Evolutionary conservation across 53 echinoderm and acorn worm species (phyloP), one percentile per base, ranked within the genome.

Genomic region (Paracentrotus lividus): DNA sequence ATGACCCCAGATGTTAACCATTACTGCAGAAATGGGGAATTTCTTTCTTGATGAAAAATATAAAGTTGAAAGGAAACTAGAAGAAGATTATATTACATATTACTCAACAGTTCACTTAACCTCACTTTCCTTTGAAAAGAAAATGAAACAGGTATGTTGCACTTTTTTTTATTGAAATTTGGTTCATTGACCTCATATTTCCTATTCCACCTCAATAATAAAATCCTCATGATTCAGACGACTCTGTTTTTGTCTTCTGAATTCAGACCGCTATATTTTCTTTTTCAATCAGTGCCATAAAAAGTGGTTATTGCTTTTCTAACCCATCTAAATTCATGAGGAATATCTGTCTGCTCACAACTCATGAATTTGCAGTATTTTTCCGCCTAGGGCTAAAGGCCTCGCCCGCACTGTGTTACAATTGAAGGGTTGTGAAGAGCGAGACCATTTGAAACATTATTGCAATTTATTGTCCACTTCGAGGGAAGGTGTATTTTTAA

Each of bases 231-330:
- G 67, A 67, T 67, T 33, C 67, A 32, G 24, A 5, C 24, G 32
- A 72, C 40, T 72, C 33, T 38, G 27, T 15, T 72, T 72, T 72
- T 40, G 36, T 72, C 18, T 72, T 18, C 72, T 40, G 15, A 72
- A 72, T 72, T 72, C 18, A 6, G 40, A 40, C 36, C 72, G 40
- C 40, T 40, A 72, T 38, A 72, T 72, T 72, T 40, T 72, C 18
- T 18, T 72, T 72, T 38, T 40, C 36, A 72, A 40, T 72, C 32
- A 67, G 14, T 72, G 72, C 72, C 40, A 38, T 40, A 32, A 40
- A 72, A 38, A 72, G 72, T 72, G 72, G 72, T 72, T 72, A 72
- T 72, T 72, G 72, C 72, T 72, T 72, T 20, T 72, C 72, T 72
- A 72, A 72, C 72, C 40, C 72, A 72, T 72, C 72, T 20, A 72